phyloP scores from a whole-genome alignment of 2,113 vertebrate genomes.

The Sterrhoptilus dennistouni region DNA sequence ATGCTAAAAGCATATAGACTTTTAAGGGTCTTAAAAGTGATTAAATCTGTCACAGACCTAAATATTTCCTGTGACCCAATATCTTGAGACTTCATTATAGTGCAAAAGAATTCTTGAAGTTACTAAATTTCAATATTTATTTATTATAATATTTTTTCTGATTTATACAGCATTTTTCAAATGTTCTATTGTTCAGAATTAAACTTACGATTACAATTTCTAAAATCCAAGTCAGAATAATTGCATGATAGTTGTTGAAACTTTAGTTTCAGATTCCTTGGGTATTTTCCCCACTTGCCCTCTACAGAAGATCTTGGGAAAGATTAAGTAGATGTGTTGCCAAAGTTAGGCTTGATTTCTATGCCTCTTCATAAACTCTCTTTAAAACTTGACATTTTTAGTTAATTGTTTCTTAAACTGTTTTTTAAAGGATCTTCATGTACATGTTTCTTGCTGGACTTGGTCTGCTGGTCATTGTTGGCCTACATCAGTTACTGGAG shows the following conservation, averaged over 20 bases:
- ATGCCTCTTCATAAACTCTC: neutral
- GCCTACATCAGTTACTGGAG: constrained; percentile 94
- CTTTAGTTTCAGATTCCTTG: neutral
- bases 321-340: neutral
- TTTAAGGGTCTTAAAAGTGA: neutral
- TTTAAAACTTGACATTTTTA: neutral
- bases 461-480: constrained; percentile 88
- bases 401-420: neutral
- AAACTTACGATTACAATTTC: neutral
- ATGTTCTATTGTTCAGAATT: neutral
- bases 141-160: neutral
- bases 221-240: neutral
- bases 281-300: rapidly evolving
- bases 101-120: neutral
- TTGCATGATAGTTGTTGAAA: neutral
- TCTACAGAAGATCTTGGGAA: neutral
- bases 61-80: neutral
- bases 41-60: neutral
- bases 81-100: neutral
- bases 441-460: constrained; percentile 96
- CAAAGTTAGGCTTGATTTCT: neutral
- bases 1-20: neutral
- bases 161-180: neutral
- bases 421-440: constrained; percentile 89
- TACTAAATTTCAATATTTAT: neutral